A percentile compares a stretch with the other conserved stretches of the same genome.
Evolutionary conservation across 2,113 vertebrate genomes (phyloP).

Genomic region (Ovis aries): ARS-UI_Ramb_v3.0 NC_056078.1:12981501-12982000

Average conservation of each 20-base stretch:
- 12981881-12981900: not conserved
- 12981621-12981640: not conserved
- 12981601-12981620: not conserved
- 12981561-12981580: not conserved
- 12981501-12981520: not conserved
- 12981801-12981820: not conserved
- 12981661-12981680: not conserved
- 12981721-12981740: not conserved
- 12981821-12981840: not conserved
- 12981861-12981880: not conserved
- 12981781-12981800: not conserved
- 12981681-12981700: not conserved
- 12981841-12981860: not conserved
- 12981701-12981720: not conserved
- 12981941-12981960: not conserved
- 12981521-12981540: not conserved
- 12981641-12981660: not conserved
- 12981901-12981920: not conserved
- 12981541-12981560: not conserved
- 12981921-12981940: not conserved
- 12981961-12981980: not conserved
- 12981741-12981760: not conserved
- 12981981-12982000: not conserved
- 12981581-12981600: not conserved
- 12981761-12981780: not conserved